phyloP scores from a whole-genome alignment of 1,140 invertebrate species.

The Drosophila pseudoobscura region DNA sequence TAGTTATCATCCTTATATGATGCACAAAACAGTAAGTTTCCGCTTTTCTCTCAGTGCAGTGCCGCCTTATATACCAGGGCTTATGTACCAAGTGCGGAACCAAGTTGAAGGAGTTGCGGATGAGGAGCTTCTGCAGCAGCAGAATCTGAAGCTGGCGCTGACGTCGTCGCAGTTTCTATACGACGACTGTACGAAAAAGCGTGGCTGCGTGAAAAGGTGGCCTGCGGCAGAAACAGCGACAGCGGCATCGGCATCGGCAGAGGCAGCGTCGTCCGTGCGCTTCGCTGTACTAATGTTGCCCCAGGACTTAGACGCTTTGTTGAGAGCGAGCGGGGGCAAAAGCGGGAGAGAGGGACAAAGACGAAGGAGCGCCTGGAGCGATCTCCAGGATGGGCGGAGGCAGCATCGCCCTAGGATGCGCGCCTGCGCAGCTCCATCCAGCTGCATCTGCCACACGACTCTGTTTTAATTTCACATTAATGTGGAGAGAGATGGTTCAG shows the following conservation, averaged over 20 bases:
- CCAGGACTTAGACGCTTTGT: conserved; percentile 75
- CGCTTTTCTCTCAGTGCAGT: conserved; percentile 8
- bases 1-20: too few species aligned
- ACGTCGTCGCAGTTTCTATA: background rate
- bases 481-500: conserved; percentile 38
- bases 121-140: conserved; percentile 14
- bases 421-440: conserved; percentile 57
- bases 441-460: conserved; percentile 31
- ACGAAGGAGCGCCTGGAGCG: conserved; percentile 1
- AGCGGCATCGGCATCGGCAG: conserved; percentile 26
- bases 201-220: conserved; percentile 74
- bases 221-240: conserved; percentile 34
- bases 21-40: too few species aligned
- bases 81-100: conserved; percentile 56
- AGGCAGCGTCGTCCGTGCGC: conserved; percentile 52
- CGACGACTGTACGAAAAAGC: conserved; percentile 69
- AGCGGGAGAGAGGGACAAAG: conserved; percentile 30
- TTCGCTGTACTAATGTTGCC: conserved; percentile 78
- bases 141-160: conserved; percentile 31
- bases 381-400: conserved; percentile 27
- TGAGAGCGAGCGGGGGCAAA: conserved; percentile 48
- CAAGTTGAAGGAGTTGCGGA: conserved; percentile 70
- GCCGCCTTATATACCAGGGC: conserved; percentile 59
- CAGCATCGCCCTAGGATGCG: conserved; percentile 63
- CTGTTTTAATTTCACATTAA: conserved; percentile 60